Conservation (phyloP, 2,888 invertebrate species). For the Pammene aurita region DNA sequence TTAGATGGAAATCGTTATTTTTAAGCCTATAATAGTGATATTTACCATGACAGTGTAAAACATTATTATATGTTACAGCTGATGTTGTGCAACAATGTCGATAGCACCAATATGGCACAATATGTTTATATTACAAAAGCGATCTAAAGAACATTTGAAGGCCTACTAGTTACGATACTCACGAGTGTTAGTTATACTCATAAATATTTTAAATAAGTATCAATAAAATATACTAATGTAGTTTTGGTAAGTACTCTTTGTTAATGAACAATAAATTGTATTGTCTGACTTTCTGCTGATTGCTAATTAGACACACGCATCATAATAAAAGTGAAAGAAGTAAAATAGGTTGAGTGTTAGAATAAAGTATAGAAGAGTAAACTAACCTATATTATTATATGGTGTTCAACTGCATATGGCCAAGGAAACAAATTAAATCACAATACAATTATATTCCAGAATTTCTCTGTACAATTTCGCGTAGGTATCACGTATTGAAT, state of each 20-base stretch:
- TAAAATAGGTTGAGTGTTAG: conserved; percentile 7
- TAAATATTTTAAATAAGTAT: not conserved
- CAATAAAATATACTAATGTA: not conserved
- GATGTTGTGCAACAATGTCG: conserved; percentile 8
- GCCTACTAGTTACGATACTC: not conserved
- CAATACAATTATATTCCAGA: conserved; percentile 25
- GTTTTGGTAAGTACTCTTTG: not conserved
- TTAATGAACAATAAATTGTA: not conserved
- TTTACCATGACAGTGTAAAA: not conserved
- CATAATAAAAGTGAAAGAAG: conserved; percentile 24
- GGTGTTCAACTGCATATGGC: conserved; percentile 19
- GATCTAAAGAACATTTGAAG: conserved; percentile 9
- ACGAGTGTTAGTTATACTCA: not conserved
- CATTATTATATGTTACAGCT: not conserved
- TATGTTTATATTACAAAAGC: conserved; percentile 16
- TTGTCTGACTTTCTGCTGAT: conserved; percentile 12
- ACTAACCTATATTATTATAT: conserved; percentile 27
- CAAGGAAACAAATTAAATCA: conserved; percentile 19
- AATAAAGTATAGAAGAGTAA: not conserved
- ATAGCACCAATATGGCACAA: conserved; percentile 1
- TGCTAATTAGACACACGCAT: conserved; percentile 31
- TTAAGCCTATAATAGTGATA: not conserved
- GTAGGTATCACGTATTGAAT: conserved; percentile 28
- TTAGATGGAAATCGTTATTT: not conserved
- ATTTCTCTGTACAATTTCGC: conserved; percentile 19